Evolutionary conservation across 2,888 invertebrate genomes (phyloP).

Genomic region (Platypus cylindrus): DNA sequence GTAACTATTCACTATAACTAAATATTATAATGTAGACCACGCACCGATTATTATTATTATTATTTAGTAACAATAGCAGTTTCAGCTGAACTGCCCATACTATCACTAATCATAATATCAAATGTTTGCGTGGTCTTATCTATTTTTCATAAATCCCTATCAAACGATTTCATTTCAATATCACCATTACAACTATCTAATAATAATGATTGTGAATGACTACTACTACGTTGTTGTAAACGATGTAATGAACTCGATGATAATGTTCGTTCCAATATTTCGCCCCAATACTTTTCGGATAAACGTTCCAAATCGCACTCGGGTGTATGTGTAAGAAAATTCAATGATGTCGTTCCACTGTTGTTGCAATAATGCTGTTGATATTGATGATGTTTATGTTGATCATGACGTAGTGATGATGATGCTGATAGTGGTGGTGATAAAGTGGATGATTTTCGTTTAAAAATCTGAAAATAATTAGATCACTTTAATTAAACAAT

Average conservation of each 20-base stretch:
- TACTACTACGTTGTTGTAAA: too few species aligned
- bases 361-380: slow-evolving; percentile 29
- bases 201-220: slow-evolving; percentile 26
- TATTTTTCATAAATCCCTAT: slow-evolving; percentile 36
- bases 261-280: slow-evolving; percentile 65
- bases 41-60: too few species aligned
- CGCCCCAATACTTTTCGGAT: slow-evolving; percentile 46
- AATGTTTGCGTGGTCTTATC: slow-evolving; percentile 36
- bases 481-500: too few species aligned
- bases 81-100: slow-evolving; percentile 31
- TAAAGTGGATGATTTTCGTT: too few species aligned
- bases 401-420: too few species aligned
- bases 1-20: too few species aligned
- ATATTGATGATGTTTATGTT: slow-evolving; percentile 21
- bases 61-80: slow-evolving; percentile 26
- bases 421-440: too few species aligned
- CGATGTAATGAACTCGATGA: slow-evolving; percentile 65
- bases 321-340: slow-evolving; percentile 28
- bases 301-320: slow-evolving; percentile 41
- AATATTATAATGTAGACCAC: slow-evolving; percentile 12
- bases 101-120: slow-evolving; percentile 27
- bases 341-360: slow-evolving; percentile 22
- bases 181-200: slow-evolving; percentile 28
- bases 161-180: slow-evolving; percentile 30
- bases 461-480: too few species aligned